phyloP scores from a whole-genome alignment of 1,140 invertebrate species.

The Holotrichia oblita region DNA sequence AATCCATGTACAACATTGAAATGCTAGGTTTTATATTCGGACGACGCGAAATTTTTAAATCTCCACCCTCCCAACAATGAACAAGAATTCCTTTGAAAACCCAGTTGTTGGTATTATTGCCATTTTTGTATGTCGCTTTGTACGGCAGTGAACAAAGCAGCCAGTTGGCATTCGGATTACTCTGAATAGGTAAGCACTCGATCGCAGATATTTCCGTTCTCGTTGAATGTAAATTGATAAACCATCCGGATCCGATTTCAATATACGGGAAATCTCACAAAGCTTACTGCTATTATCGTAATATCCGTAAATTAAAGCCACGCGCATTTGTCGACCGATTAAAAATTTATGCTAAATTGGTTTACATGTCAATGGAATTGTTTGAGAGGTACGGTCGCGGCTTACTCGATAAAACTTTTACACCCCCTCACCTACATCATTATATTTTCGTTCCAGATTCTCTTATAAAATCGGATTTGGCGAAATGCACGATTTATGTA shows the following conservation, averaged over 20 bases:
- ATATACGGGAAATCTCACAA: neutral
- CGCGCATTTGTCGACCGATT: neutral
- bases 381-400: no score
- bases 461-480: no score
- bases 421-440: no score
- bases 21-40: no score
- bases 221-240: constrained; percentile 5
- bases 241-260: constrained; percentile 11
- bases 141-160: neutral
- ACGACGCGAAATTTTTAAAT: no score
- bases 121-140: neutral
- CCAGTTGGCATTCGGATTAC: neutral
- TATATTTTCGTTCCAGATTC: no score
- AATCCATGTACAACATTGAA: no score
- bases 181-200: constrained; percentile 11
- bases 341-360: neutral
- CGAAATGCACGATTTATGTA: no score
- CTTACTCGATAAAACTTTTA: no score
- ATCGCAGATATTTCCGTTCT: neutral
- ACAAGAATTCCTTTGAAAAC: no score
- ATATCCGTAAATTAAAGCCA: neutral
- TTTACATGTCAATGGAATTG: neutral
- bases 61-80: no score
- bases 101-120: neutral
- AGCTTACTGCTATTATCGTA: neutral